phyloP scores from a whole-genome alignment of 1,140 invertebrate genomes.

The Druon quercuslanigerum region DNA sequence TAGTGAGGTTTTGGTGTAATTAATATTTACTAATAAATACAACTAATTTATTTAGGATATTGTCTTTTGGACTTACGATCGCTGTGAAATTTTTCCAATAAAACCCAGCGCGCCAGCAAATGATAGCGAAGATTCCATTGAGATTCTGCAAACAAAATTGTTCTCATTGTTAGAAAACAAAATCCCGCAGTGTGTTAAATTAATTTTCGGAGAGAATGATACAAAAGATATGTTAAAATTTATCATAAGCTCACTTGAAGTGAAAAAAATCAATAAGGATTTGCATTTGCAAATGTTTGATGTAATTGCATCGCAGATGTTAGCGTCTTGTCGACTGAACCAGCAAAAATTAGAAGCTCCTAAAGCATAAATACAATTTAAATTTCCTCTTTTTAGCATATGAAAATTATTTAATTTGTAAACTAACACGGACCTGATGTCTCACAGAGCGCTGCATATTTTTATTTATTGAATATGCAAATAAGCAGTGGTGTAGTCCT shows the following conservation, averaged over 20 bases:
- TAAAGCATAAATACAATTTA: too few relatives aligned
- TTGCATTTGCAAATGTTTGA: constrained; percentile 61
- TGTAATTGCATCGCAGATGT: constrained; percentile 59
- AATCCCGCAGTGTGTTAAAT: constrained; percentile 50
- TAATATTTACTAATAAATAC: constrained; percentile 26
- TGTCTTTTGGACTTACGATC: constrained; percentile 46
- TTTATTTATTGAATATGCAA: too few relatives aligned
- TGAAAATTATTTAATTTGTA: too few relatives aligned
- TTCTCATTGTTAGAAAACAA: background rate
- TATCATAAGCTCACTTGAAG: constrained; percentile 54
- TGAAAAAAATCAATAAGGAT: constrained; percentile 59
- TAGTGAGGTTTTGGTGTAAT: background rate
- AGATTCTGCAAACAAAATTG: background rate
- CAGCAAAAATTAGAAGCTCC: constrained; percentile 13
- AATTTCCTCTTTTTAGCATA: too few relatives aligned
- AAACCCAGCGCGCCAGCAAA: constrained; percentile 39
- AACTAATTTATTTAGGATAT: constrained; percentile 44
- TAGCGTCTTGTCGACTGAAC: constrained; percentile 52
- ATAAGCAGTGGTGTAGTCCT: too few relatives aligned
- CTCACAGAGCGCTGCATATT: too few relatives aligned
- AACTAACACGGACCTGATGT: too few relatives aligned
- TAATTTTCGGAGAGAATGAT: constrained; percentile 58
- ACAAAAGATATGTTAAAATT: constrained; percentile 51
- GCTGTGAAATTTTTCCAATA: constrained; percentile 41
- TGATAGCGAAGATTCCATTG: constrained; percentile 29